A percentile compares a stretch with the other conserved stretches of the same genome.
phyloP scores from a whole-genome alignment of 2,888 invertebrate genomes.

The Slavum lentiscoides region DNA sequence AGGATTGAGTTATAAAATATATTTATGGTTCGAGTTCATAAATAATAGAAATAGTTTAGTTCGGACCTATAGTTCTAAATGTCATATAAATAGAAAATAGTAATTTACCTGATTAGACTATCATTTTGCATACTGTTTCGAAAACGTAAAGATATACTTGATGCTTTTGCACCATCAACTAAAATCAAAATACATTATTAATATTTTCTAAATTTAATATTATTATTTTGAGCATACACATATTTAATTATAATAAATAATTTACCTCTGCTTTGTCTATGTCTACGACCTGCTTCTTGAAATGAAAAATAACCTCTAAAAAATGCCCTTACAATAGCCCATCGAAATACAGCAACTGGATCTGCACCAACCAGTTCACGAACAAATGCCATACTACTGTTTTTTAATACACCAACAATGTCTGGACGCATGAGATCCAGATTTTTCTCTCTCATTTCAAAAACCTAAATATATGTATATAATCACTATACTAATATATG shows the following conservation, averaged over 20 bases:
- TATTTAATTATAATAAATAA: not conserved
- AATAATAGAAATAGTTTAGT: no score
- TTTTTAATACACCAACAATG: constrained; percentile 90
- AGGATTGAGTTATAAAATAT: no score
- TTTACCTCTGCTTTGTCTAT: constrained; percentile 65
- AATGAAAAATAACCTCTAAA: constrained; percentile 90
- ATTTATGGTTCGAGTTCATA: no score
- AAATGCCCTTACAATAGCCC: constrained; percentile 91
- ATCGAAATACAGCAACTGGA: constrained; percentile 89
- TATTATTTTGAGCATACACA: not conserved
- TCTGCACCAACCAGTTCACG: constrained; percentile 90
- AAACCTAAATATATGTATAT: constrained; percentile 63
- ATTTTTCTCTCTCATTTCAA: constrained; percentile 94
- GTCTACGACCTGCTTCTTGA: constrained; percentile 76
- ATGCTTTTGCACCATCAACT: constrained; percentile 57
- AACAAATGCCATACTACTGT: constrained; percentile 89
- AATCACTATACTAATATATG: no score
- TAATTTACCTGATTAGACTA: constrained; percentile 69
- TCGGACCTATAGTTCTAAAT: not conserved
- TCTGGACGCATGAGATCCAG: constrained; percentile 92
- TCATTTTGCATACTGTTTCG: constrained; percentile 73
- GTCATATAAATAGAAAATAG: not conserved
- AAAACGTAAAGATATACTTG: constrained; percentile 63
- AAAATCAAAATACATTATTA: constrained; percentile 59
- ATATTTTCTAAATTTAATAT: not conserved